These are phyloP conservation scores for Premnoplex brunnescens DNA, from an alignment of 2,797 vertebrate species.

Conservation along the genomic window DNA sequence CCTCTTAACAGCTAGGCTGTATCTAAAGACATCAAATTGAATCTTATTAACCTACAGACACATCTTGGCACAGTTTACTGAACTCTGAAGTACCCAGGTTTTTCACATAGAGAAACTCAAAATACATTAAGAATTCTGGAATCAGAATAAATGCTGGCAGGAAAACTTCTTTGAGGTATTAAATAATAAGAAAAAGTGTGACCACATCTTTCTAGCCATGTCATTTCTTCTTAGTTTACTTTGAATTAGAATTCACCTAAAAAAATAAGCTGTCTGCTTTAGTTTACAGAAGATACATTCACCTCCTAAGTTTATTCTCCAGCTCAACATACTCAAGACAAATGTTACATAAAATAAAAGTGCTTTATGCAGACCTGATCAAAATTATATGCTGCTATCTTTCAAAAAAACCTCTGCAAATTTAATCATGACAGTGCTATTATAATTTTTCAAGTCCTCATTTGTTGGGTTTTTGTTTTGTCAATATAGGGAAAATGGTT, in stretches of 20 bases:
- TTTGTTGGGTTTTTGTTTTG: not conserved
- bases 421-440: not conserved
- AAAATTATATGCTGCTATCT: not conserved
- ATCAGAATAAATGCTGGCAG: not conserved
- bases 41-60: conserved; percentile 24
- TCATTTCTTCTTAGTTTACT: not conserved
- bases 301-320: not conserved
- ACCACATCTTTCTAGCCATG: not conserved
- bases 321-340: not conserved
- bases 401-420: not conserved
- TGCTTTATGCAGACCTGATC: not conserved
- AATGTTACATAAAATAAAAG: not conserved
- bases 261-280: not conserved
- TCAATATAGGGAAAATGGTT: not conserved
- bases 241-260: not conserved
- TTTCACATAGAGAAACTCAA: not conserved
- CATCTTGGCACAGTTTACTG: not conserved
- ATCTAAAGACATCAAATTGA: not conserved
- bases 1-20: not conserved
- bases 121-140: conserved; percentile 10
- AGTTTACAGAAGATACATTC: not conserved
- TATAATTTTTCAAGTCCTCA: not conserved
- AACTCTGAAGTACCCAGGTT: not conserved
- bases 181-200: not conserved
- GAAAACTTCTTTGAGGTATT: not conserved